phyloP scores from a whole-genome alignment of 2,888 invertebrate species.

The Meloe dianella region DNA sequence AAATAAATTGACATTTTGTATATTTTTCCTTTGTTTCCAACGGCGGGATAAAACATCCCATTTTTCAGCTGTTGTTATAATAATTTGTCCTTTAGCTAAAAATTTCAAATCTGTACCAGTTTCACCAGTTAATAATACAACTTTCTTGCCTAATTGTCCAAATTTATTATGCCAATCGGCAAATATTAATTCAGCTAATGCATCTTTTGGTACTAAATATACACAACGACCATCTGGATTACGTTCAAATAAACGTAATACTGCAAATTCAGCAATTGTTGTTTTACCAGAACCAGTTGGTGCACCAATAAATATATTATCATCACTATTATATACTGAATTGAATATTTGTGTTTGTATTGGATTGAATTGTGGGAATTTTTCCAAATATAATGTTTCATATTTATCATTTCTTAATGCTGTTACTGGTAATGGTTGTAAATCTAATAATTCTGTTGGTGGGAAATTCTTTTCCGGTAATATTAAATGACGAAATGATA shows the following conservation, averaged over 20 bases:
- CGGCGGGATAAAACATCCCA: conserved; percentile 98
- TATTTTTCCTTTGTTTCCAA: conserved; percentile 99
- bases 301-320: conserved; percentile 95
- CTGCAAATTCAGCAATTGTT: conserved; percentile 94
- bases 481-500: conserved; percentile 96
- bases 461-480: conserved; percentile 98
- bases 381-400: conserved; percentile 83
- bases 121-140: conserved; percentile 93
- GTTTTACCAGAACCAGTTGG: conserved; percentile 93
- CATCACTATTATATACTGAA: conserved; percentile 97
- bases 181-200: conserved; percentile 87
- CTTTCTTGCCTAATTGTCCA: conserved; percentile 81
- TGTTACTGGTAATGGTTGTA: conserved; percentile 94
- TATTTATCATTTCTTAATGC: conserved; percentile 87
- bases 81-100: conserved; percentile 91
- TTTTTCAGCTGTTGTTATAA: conserved; percentile 95
- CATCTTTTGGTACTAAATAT: conserved; percentile 91
- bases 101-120: conserved; percentile 96
- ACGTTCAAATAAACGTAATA: conserved; percentile 82
- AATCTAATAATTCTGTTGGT: conserved; percentile 94
- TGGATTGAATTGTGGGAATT: conserved; percentile 95
- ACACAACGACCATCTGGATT: conserved; percentile 85
- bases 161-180: conserved; percentile 93
- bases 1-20: conserved; percentile 95
- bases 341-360: conserved; percentile 99